phyloP scores from a whole-genome alignment of 1,140 invertebrate genomes.

The Stenopsyche tienmushanensis region DNA sequence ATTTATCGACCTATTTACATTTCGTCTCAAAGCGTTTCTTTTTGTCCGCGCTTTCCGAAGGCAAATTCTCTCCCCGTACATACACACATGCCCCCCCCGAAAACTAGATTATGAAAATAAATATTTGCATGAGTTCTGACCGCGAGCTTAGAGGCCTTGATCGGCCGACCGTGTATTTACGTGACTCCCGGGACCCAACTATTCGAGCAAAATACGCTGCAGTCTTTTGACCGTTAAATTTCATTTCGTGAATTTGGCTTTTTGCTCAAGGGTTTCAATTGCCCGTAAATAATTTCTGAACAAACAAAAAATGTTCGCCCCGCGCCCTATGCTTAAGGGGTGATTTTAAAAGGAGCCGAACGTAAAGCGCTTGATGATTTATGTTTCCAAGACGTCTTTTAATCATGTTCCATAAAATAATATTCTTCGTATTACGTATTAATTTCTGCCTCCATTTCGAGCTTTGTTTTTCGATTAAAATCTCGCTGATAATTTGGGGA shows the following conservation, averaged over 20 bases:
- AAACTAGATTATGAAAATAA: constrained; percentile 10
- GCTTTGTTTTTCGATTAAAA: no score
- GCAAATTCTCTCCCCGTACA: background rate
- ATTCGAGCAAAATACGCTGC: background rate
- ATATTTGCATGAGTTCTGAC: constrained; percentile 12
- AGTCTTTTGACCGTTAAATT: constrained; percentile 1
- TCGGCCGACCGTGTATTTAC: background rate
- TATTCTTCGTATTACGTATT: no score
- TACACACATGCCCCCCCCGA: background rate
- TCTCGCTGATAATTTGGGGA: no score
- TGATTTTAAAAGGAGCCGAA: background rate
- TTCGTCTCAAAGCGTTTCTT: constrained; percentile 23
- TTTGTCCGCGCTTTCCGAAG: background rate
- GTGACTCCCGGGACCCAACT: background rate
- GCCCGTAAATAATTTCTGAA: background rate
- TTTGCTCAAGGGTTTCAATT: background rate
- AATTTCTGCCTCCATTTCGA: no score
- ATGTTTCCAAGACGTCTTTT: background rate
- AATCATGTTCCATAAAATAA: no score
- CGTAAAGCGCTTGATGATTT: background rate
- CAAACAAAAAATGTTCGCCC: no score
- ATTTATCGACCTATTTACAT: constrained; percentile 23
- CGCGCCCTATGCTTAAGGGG: no score
- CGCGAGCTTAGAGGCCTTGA: background rate
- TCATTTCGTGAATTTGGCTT: background rate